These are phyloP conservation scores for Diorhabda carinulata DNA, from an alignment of 1,140 invertebrate genomes.

Conservation along the genomic window DNA sequence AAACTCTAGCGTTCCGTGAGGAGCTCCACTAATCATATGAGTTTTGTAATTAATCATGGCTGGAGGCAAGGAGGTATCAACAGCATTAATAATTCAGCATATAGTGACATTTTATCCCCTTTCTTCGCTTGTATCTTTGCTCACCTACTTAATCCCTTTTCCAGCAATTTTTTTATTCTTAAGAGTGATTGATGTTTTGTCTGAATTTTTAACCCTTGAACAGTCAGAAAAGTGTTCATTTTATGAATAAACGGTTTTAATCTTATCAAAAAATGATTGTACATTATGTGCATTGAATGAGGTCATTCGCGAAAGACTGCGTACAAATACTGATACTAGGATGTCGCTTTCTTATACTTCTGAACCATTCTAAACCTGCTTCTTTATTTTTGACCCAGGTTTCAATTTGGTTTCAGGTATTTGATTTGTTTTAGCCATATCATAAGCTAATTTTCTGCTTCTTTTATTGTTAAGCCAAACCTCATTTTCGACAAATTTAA, in stretches of 20 bases:
- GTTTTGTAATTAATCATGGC: conserved; percentile 6
- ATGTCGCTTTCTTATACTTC: neutral
- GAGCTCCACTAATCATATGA: conserved; percentile 27
- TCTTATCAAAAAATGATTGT: neutral
- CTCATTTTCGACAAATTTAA: neutral
- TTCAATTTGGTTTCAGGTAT: neutral
- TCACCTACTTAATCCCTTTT: conserved; percentile 48
- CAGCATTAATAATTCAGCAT: conserved; percentile 38
- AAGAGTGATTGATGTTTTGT: conserved; percentile 51
- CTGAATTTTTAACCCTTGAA: conserved; percentile 24
- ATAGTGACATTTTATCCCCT: conserved; percentile 38
- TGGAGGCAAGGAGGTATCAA: conserved; percentile 39
- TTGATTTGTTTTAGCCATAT: conserved; percentile 1
- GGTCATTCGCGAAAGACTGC: neutral
- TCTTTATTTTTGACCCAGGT: conserved; percentile 1
- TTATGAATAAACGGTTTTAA: neutral
- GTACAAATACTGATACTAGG: neutral
- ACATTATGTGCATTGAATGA: conserved; percentile 5
- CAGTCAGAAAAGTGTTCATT: neutral
- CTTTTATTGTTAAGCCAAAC: neutral
- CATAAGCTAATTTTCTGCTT: conserved; percentile 8
- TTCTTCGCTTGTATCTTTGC: conserved; percentile 48
- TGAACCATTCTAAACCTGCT: neutral
- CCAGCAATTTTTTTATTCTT: conserved; percentile 42
- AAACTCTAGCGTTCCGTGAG: conserved; percentile 20